Percentiles rank a stretch among this genome's conserved stretches.
phyloP scores from a whole-genome alignment of 2,113 vertebrate species.

The Rhadina sibilatrix region DNA sequence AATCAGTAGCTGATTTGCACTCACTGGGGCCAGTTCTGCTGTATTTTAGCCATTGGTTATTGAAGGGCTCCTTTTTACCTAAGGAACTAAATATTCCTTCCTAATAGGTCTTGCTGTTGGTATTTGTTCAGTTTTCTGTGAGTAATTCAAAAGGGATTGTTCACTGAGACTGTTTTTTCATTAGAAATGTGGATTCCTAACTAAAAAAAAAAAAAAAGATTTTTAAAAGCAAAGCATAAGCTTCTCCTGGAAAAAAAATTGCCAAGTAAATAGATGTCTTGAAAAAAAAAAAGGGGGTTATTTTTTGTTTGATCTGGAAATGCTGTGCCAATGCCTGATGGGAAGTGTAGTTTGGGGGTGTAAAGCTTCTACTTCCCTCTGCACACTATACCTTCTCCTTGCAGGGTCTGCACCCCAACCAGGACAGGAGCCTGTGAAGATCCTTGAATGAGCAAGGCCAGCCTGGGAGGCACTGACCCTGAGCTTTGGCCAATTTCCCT shows the following conservation, averaged over 20 bases:
- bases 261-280: background rate
- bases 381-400: fast-evolving
- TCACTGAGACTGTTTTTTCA: background rate
- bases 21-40: background rate
- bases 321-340: background rate
- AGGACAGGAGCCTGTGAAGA: background rate
- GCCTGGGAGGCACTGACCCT: background rate
- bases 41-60: background rate
- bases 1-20: background rate
- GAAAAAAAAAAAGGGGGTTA: background rate
- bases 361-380: background rate
- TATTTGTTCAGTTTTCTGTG: background rate
- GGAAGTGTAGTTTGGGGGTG: background rate
- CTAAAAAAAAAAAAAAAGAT: background rate
- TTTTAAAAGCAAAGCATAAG: background rate
- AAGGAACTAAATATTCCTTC: background rate
- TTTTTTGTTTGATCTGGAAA: background rate
- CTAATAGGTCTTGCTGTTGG: background rate
- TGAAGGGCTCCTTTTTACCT: background rate
- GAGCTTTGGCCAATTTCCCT: background rate
- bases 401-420: fast-evolving
- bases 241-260: background rate
- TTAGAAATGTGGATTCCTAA: background rate
- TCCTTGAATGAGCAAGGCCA: background rate
- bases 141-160: background rate